Conservation (phyloP, 1,140 invertebrate genomes). For the Heliothis subflexa region DNA sequence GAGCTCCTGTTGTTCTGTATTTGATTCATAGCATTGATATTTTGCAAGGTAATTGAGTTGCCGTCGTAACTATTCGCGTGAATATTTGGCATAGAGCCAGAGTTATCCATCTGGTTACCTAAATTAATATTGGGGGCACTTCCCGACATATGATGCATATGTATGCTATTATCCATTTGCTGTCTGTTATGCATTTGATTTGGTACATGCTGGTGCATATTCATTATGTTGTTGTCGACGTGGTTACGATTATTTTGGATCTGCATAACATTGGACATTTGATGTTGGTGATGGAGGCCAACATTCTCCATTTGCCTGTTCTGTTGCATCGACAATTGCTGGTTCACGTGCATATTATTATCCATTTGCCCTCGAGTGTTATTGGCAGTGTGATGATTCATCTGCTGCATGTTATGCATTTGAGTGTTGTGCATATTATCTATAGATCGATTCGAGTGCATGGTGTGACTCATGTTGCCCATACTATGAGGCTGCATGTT, state of each 20-base stretch:
- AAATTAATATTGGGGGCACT: constrained; percentile 73
- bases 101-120: constrained; percentile 74
- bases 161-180: constrained; percentile 79
- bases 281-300: constrained; percentile 77
- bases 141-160: constrained; percentile 81
- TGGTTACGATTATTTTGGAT: constrained; percentile 77
- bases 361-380: constrained; percentile 72
- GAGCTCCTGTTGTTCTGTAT: constrained; percentile 77
- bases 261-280: constrained; percentile 81
- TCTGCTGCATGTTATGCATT: constrained; percentile 79
- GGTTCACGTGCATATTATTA: constrained; percentile 78
- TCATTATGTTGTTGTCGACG: constrained; percentile 77
- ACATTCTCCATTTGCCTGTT: constrained; percentile 80
- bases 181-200: constrained; percentile 82
- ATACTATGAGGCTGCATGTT: constrained; percentile 77
- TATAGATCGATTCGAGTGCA: constrained; percentile 77
- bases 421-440: constrained; percentile 79
- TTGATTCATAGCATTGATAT: constrained; percentile 78
- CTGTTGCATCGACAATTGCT: constrained; percentile 77
- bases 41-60: constrained; percentile 76
- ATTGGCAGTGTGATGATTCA: constrained; percentile 77
- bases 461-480: constrained; percentile 75
- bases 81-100: constrained; percentile 67
- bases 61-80: constrained; percentile 79
- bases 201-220: constrained; percentile 78